Conservation (phyloP, 2,888 invertebrate genomes). For the Zaprionus lineosus region DNA sequence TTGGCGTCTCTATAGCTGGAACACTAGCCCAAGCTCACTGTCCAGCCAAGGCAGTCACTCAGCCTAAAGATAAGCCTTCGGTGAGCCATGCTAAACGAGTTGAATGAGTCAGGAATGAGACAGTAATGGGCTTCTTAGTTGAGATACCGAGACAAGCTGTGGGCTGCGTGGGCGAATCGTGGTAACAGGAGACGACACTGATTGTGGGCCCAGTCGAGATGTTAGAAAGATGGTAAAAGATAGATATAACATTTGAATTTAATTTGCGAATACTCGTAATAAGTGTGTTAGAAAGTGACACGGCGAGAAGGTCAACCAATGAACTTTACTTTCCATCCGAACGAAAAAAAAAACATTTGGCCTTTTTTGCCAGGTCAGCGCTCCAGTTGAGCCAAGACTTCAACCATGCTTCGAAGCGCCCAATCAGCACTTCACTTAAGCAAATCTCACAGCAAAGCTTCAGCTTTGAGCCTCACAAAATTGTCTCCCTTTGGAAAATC, state of each 20-base stretch:
- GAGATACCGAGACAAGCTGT: constrained; percentile 64
- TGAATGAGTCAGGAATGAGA: constrained; percentile 80
- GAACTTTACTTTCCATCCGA: constrained; percentile 14
- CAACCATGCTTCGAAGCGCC: too few species aligned
- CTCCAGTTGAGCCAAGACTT: too few species aligned
- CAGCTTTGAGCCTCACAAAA: too few species aligned
- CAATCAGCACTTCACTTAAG: too few species aligned
- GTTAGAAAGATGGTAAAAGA: constrained; percentile 16
- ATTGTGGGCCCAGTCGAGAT: constrained; percentile 37
- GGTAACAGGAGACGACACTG: constrained; percentile 63
- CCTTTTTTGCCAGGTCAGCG: too few species aligned
- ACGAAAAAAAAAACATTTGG: not conserved
- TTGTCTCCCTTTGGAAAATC: too few species aligned
- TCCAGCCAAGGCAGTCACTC: constrained; percentile 49
- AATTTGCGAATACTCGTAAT: not conserved
- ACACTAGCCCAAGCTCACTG: constrained; percentile 11
- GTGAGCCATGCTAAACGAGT: constrained; percentile 69
- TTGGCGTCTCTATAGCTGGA: constrained; percentile 4
- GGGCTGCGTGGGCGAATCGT: constrained; percentile 59
- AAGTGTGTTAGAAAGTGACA: constrained; percentile 42
- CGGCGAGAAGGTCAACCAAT: constrained; percentile 17
- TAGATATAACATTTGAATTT: constrained; percentile 27
- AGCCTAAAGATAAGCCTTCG: constrained; percentile 63
- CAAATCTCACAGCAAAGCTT: too few species aligned
- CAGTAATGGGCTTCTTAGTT: constrained; percentile 80